Conservation (phyloP, 2,888 invertebrate species). For the Notocelia uddmanniana region DNA sequence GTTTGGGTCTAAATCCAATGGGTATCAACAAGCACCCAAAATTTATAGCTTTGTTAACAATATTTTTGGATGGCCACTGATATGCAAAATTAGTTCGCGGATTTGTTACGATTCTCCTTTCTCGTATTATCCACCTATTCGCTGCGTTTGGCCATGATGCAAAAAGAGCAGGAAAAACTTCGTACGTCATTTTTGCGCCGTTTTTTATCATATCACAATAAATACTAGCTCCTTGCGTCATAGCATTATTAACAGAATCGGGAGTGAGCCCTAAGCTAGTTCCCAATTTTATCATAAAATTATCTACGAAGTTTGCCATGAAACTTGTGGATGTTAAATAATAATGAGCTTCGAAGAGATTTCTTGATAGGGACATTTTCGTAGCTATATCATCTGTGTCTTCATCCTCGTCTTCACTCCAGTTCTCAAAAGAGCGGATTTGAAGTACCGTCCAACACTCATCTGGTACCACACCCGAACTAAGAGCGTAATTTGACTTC, state of each 20-base stretch:
- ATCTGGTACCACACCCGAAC: conserved; percentile 81
- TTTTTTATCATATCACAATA: conserved; percentile 85
- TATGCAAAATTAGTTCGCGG: conserved; percentile 85
- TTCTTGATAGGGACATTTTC: conserved; percentile 65
- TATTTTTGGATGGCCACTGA: conserved; percentile 89
- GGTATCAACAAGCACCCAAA: conserved; percentile 90
- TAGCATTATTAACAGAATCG: conserved; percentile 82
- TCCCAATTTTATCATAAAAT: conserved; percentile 87
- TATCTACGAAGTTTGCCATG: conserved; percentile 88
- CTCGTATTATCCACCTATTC: conserved; percentile 88
- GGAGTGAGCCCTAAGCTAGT: conserved; percentile 84
- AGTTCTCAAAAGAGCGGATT: conserved; percentile 69
- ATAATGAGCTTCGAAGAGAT: conserved; percentile 75
- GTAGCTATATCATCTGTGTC: conserved; percentile 64
- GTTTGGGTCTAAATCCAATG: conserved; percentile 88
- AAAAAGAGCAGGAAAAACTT: conserved; percentile 90
- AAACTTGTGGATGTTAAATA: conserved; percentile 89
- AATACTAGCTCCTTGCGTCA: conserved; percentile 88
- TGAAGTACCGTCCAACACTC: conserved; percentile 81
- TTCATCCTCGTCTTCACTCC: conserved; percentile 77
- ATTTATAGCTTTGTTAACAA: conserved; percentile 88
- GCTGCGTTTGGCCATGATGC: conserved; percentile 91
- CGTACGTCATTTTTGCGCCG: conserved; percentile 81
- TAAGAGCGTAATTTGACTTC: conserved; percentile 67
- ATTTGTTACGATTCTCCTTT: conserved; percentile 84